Conservation (phyloP, 37 sponge, comb jelly and placozoan species). For the Agelas oroides region DNA sequence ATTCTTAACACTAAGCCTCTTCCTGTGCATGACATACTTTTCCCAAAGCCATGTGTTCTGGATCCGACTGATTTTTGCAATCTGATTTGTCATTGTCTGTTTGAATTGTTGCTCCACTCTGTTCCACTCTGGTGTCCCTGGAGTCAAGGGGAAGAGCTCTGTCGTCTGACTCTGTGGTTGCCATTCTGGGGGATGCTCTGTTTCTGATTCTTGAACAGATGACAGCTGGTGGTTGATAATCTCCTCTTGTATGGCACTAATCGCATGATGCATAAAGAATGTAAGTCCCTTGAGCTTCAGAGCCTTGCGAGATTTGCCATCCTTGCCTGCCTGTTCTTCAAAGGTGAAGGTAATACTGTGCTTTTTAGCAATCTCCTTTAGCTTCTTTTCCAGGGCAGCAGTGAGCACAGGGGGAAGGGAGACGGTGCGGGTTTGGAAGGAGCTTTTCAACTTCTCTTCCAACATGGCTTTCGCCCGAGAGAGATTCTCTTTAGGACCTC, state of each 20-base stretch:
- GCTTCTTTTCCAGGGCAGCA: constrained; percentile 33
- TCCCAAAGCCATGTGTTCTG: constrained; percentile 89
- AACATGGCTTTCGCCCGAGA: constrained; percentile 15
- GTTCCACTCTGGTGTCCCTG: constrained; percentile 54
- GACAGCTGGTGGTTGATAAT: constrained; percentile 41
- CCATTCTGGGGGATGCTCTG: constrained; percentile 55
- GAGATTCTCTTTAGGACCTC: constrained; percentile 52
- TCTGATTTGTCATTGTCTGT: constrained; percentile 51
- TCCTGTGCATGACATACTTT: constrained; percentile 59
- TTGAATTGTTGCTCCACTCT: constrained; percentile 47
- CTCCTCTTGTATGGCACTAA: constrained; percentile 33
- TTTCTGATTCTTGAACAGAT: neutral
- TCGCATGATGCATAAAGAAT: neutral
- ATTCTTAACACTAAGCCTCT: constrained; percentile 68
- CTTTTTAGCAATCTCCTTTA: constrained; percentile 13
- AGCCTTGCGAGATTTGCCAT: constrained; percentile 9
- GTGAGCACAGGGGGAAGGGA: constrained; percentile 7
- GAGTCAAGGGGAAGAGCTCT: constrained; percentile 38
- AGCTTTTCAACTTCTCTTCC: constrained; percentile 16
- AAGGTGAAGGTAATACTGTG: constrained; percentile 14
- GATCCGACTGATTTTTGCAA: constrained; percentile 57
- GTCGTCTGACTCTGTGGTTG: constrained; percentile 37
- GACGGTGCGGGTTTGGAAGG: neutral
- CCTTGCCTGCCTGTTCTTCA: neutral
- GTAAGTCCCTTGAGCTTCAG: constrained; percentile 33